Base-by-base conservation (phyloP, 2,113 vertebrate genomes). In the Urocynchramus pylzowi region DNA sequence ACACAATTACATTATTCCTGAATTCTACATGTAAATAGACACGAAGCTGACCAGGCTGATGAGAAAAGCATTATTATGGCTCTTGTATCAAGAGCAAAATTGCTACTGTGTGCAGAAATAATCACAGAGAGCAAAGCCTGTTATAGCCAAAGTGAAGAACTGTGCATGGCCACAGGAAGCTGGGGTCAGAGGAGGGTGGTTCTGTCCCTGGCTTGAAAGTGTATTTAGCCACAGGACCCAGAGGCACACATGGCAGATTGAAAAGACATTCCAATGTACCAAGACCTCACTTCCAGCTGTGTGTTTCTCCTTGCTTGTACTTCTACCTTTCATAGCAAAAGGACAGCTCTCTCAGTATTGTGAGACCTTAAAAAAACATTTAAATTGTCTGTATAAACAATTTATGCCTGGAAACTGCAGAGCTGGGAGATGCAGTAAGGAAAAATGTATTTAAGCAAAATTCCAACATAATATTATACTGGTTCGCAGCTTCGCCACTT, bases 111-210 rank as follows among this genome's bases (percentile, higher is more conserved):
- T 56, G 22, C 27, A 76, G 41, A 74, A 74, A 37, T 42, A 60
- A 35, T 3, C 52, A 59, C 15, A 22, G 18, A 20, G 7, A 63
- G 4, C 7, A 41, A 74, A n/a, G 2, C 33, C 10, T 39, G 0
- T 31, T 24, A 17, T 10, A 59, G 8, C 6, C 19, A 16, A 70
- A 63, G 15, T 4, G 8, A 49, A 82, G 11, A 49, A 35, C 13
- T 15, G 12, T 26, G 11, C 14, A 24, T 2, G 2, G 50, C 30
- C n/a, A 31, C 7, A 37, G 52, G 49, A 11, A 60, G 19, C 14
- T 50, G 11, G 5, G 13, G 6, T 8, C 0, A 0, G 22, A 77
- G 7, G 2, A 65, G 19, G 3, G 10, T 1, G 3, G 21, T 57
- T 86, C 45, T 79, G 11, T 54, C 41, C 30, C 19, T 61, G 13